These are phyloP conservation scores for Macrosiphum euphorbiae DNA, from an alignment of 2,888 invertebrate species.

Conservation along the genomic window DNA sequence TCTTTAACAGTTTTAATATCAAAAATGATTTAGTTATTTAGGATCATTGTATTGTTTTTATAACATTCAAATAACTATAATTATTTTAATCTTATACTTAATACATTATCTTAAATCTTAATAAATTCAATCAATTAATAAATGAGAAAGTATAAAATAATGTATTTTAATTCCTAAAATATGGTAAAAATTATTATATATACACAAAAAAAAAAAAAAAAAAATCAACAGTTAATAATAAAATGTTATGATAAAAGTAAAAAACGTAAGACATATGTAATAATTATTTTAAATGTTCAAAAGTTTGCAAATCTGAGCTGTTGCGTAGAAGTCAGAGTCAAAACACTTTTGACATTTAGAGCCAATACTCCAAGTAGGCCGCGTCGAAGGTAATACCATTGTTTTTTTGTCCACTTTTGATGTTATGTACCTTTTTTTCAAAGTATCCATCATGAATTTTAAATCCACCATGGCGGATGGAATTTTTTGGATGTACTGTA, in stretches of 20 bases:
- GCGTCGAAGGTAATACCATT: conserved; percentile 28
- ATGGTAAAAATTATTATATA: conserved; percentile 3
- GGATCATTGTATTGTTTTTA: background rate
- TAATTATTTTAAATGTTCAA: conserved; percentile 26
- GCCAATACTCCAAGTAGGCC: conserved; percentile 58
- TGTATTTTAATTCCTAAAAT: conserved; percentile 18
- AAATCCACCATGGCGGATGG: conserved; percentile 4
- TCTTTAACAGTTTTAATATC: background rate
- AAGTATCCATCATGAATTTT: conserved; percentile 45
- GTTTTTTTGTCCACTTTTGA: conserved; percentile 39
- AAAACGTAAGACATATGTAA: background rate
- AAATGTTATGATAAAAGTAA: background rate
- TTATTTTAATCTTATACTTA: background rate
- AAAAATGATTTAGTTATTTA: background rate
- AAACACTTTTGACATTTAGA: conserved; percentile 62
- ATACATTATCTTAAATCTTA: background rate
- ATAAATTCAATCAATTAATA: background rate
- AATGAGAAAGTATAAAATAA: background rate
- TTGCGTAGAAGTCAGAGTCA: conserved; percentile 50
- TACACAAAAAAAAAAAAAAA: background rate
- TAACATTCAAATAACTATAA: background rate
- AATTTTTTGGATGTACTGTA: conserved; percentile 50
- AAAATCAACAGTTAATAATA: conserved; percentile 16
- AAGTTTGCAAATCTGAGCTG: conserved; percentile 47
- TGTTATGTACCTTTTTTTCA: conserved; percentile 29